Evolutionary conservation across 2,888 invertebrate species (phyloP).

Genomic region (Stictocephala bisonia): DNA sequence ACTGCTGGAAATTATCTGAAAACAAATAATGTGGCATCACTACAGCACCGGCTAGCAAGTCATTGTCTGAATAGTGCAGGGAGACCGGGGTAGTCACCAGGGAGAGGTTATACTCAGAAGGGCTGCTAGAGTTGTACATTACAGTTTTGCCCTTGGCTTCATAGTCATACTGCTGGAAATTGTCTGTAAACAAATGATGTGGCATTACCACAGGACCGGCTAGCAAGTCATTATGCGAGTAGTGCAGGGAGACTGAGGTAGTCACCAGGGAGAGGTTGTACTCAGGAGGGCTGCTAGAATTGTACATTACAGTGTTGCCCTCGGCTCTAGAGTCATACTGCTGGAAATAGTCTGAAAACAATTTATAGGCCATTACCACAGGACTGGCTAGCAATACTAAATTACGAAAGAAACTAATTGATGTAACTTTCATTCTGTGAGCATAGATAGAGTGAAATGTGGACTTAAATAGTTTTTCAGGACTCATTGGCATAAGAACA

Average conservation of each 20-base stretch:
- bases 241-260: slow-evolving; percentile 75
- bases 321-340: slow-evolving; percentile 76
- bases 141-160: slow-evolving; percentile 70
- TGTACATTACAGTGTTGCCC: slow-evolving; percentile 72
- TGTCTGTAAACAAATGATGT: slow-evolving; percentile 62
- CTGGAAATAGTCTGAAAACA: slow-evolving; percentile 69
- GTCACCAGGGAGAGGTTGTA: slow-evolving; percentile 73
- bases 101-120: slow-evolving; percentile 73
- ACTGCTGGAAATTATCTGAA: slow-evolving; percentile 72
- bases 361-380: too few species aligned
- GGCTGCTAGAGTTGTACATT: slow-evolving; percentile 69
- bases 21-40: slow-evolving; percentile 63
- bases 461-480: too few species aligned
- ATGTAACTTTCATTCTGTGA: not conserved
- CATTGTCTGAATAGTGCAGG: slow-evolving; percentile 76
- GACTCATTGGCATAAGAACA: too few species aligned
- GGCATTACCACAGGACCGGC: slow-evolving; percentile 71
- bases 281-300: slow-evolving; percentile 69
- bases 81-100: slow-evolving; percentile 74
- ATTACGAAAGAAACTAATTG: too few species aligned
- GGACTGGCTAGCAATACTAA: slow-evolving; percentile 78
- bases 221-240: slow-evolving; percentile 79
- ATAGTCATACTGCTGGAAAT: slow-evolving; percentile 78
- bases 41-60: slow-evolving; percentile 75
- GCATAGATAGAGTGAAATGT: not conserved